phyloP scores from a whole-genome alignment of 2,113 vertebrate genomes.

The Ochotona curzoniae region DNA sequence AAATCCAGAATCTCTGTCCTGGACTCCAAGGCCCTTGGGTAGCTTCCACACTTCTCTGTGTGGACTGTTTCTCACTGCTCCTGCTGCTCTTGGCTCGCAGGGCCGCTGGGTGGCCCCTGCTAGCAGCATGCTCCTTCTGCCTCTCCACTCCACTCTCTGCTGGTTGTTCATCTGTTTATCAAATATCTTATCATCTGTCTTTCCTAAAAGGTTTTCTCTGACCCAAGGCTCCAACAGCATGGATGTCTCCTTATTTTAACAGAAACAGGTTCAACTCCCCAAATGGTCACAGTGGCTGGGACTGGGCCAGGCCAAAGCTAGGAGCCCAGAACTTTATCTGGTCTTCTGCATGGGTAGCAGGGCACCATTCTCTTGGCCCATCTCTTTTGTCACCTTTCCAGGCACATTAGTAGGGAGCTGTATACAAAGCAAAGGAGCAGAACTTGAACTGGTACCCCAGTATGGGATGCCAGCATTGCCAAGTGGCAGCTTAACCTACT shows the following conservation, averaged over 20 bases:
- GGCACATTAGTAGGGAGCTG: too few relatives aligned
- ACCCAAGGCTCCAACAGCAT: background rate
- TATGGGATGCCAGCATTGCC: too few relatives aligned
- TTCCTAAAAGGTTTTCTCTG: background rate
- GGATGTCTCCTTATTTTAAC: background rate
- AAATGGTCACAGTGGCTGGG: too few relatives aligned
- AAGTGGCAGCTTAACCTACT: background rate
- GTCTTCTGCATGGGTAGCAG: too few relatives aligned
- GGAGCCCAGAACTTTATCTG: too few relatives aligned
- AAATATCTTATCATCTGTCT: background rate
- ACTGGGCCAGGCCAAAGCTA: too few relatives aligned
- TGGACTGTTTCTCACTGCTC: background rate
- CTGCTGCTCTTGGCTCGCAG: background rate
- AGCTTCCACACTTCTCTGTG: background rate
- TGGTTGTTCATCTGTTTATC: background rate
- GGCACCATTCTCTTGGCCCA: too few relatives aligned
- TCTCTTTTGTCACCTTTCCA: too few relatives aligned
- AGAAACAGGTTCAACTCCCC: background rate
- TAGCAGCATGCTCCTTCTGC: too few relatives aligned
- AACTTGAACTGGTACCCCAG: too few relatives aligned
- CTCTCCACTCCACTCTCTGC: background rate
- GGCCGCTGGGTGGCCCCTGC: too few relatives aligned
- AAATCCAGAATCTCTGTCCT: background rate
- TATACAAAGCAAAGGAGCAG: too few relatives aligned
- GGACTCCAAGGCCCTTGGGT: background rate